These are phyloP conservation scores for Axinella damicornis DNA, from an alignment of 37 sponge, comb jelly and placozoan genomes.

Conservation along the genomic window DNA sequence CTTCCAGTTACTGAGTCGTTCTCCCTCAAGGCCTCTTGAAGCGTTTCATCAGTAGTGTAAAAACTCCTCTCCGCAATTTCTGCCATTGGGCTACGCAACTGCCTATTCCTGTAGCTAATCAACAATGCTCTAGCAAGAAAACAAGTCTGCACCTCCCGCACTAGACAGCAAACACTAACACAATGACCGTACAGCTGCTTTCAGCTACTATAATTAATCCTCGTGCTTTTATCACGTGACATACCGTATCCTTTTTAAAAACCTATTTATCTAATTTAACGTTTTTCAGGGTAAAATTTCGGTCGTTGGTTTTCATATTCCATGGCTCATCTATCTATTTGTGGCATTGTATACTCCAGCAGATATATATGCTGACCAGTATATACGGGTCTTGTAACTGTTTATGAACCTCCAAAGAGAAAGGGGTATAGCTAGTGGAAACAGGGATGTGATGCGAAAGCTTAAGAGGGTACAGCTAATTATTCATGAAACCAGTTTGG, in stretches of 20 bases:
- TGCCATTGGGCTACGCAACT: neutral
- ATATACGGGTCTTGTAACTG: no score
- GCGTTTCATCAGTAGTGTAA: slow-evolving; percentile 5
- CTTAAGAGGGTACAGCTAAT: no score
- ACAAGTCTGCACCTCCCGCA: neutral
- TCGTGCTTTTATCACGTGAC: no score
- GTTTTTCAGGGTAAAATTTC: neutral
- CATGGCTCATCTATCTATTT: no score
- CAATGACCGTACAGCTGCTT: no score
- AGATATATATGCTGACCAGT: no score
- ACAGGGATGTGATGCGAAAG: no score
- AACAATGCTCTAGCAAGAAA: neutral
- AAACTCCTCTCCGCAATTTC: neutral
- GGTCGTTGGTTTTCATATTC: slow-evolving; percentile 8
- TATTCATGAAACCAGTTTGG: no score
- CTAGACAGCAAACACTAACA: neutral
- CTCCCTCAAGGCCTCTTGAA: neutral
- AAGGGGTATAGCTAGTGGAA: no score
- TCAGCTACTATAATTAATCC: no score
- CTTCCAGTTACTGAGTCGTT: neutral
- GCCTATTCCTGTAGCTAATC: neutral
- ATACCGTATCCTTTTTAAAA: neutral
- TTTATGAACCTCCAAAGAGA: no score
- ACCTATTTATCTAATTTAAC: neutral
- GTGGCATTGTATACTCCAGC: no score